Conservation (phyloP, 2,797 vertebrate species). For the Masticophis lateralis region DNA sequence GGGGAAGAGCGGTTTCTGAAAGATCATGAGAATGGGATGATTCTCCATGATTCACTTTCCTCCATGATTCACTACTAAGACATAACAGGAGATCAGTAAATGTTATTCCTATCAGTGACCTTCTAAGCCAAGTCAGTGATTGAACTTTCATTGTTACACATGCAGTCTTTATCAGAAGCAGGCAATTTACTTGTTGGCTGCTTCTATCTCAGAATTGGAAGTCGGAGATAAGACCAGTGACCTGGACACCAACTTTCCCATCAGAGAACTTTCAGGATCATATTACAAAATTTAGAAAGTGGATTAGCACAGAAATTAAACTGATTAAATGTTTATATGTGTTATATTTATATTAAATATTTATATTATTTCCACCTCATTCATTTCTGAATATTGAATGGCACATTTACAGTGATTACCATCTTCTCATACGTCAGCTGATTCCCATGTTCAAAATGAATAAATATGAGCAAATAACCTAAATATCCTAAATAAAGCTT, state of each 20-base stretch:
- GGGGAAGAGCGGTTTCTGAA: not conserved
- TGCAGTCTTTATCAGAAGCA: not conserved
- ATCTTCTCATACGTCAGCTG: not conserved
- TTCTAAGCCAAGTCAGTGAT: not conserved
- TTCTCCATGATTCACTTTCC: not conserved
- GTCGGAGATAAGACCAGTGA: not conserved
- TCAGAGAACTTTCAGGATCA: not conserved
- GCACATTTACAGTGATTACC: not conserved
- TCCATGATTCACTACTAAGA: not conserved
- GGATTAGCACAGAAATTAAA: not conserved
- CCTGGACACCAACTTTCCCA: not conserved
- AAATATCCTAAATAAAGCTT: not conserved
- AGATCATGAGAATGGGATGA: not conserved
- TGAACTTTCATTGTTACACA: not conserved
- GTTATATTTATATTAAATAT: not conserved
- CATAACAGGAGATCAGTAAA: not conserved
- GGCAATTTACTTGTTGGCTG: not conserved
- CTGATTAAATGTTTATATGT: not conserved
- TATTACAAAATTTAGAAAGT: not conserved
- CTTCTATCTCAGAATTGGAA: not conserved
- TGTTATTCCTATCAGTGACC: not conserved
- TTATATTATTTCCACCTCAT: not conserved
- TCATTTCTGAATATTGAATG: not conserved
- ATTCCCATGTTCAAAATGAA: not conserved
- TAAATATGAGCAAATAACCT: not conserved